Percentiles rank a stretch among this genome's conserved stretches.
phyloP scores from a whole-genome alignment of 2,888 invertebrate species.

The Catocala nupta region DNA sequence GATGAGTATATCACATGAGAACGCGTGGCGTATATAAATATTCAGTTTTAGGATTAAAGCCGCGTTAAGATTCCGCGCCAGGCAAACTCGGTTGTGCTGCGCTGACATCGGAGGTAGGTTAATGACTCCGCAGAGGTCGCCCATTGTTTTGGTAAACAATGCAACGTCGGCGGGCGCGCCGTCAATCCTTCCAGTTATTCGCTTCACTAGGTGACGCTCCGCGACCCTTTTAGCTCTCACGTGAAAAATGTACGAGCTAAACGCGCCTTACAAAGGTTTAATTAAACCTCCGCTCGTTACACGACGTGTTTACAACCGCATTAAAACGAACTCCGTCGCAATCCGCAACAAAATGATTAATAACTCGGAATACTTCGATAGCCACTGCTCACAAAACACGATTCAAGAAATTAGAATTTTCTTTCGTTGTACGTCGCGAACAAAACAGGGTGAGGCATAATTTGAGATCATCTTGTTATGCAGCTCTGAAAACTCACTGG shows the following conservation, averaged over 20 bases:
- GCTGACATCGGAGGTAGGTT: constrained; percentile 81
- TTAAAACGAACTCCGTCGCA: constrained; percentile 36
- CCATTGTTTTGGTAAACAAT: constrained; percentile 86
- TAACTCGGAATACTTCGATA: constrained; percentile 31
- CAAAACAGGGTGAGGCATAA: constrained; percentile 56
- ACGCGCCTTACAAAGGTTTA: constrained; percentile 55
- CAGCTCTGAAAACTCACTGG: constrained; percentile 58
- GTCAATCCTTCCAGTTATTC: constrained; percentile 80
- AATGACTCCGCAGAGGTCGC: constrained; percentile 84
- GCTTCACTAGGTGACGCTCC: constrained; percentile 76
- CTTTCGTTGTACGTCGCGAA: constrained; percentile 49
- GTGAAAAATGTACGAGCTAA: constrained; percentile 66
- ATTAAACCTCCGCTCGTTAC: constrained; percentile 52
- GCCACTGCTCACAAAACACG: constrained; percentile 29
- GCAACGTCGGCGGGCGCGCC: constrained; percentile 70
- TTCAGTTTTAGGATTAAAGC: constrained; percentile 57
- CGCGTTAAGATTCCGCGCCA: constrained; percentile 63
- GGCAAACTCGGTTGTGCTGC: constrained; percentile 50
- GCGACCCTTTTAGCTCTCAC: constrained; percentile 72
- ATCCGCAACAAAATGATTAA: constrained; percentile 32
- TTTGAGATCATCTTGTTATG: constrained; percentile 67
- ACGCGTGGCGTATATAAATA: constrained; percentile 41
- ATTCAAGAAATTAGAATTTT: constrained; percentile 48
- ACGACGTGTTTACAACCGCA: constrained; percentile 43
- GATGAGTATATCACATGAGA: constrained; percentile 15